Evolutionary conservation across 1,140 invertebrate genomes (phyloP), one percentile per base, ranked within the genome.

Genomic region (Drosophila kepulauana): DNA sequence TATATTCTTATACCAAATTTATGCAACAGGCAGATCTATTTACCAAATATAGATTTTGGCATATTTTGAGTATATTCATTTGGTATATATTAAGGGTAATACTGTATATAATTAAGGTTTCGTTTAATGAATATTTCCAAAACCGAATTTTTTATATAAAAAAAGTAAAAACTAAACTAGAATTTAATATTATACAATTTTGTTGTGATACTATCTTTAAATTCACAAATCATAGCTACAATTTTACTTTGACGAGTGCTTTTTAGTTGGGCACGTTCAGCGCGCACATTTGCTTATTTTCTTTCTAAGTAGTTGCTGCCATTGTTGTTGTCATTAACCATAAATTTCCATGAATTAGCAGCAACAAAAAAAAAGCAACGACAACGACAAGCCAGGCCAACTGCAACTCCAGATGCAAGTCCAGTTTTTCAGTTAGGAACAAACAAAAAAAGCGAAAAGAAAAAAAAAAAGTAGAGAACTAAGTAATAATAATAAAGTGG

Each of bases 341-440:
- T 71, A 56, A 76, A 76, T 81, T 81, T 81, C 79, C 59, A 69
- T 69, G 76, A 69, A 75, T 71, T 75, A 71, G 62, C 61, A 69
- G 71, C 62, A 52, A 46, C 58, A 51, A 38, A 43, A 51, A 28
- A 25, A 6, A 3, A 48, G 33, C 20, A 54, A 46, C 49, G 10
- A 62, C n/a, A 25, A 25, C 20, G 20, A 25, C 3, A 25, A 49
- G 45, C 45, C 43, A 11, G n/a, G 28, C 15, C 46, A 52, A 33
- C 48, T 48, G 2, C 30, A 33, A 33, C 30, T 33, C 15, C 45
- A 51, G 48, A 15, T 46, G 2, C 30, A 49, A 25, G 58, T 70
- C 59, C 59, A 70, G 38, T 70, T 64, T 63, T 56, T 45, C 49
- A 45, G 15, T 30, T 43, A 28, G 45, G 35, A 30, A 61, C 65